Conservation (phyloP, 2,113 vertebrate species). For the Hydrochoerus hydrochaeris region DNA sequence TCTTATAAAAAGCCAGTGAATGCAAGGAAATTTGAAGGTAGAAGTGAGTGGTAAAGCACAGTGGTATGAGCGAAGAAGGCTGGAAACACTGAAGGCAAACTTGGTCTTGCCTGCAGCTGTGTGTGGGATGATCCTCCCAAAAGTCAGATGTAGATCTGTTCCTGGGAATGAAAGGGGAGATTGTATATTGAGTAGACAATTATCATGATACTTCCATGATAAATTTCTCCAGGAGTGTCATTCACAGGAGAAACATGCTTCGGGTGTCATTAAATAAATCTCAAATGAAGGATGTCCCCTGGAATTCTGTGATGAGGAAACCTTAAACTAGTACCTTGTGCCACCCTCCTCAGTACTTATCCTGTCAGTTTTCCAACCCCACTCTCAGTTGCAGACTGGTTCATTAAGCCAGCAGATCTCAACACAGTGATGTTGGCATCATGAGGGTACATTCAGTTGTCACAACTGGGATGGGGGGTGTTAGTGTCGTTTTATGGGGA, state of each 20-base stretch:
- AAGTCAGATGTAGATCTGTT: not conserved
- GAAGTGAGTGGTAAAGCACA: not conserved
- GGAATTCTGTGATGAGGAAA: not conserved
- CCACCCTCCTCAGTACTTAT: not conserved
- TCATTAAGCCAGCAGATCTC: not conserved
- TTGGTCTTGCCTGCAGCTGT: not conserved
- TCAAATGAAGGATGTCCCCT: not conserved
- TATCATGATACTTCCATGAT: not conserved
- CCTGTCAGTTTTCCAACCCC: not conserved
- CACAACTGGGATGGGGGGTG: not conserved
- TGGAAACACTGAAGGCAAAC: not conserved
- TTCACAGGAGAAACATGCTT: not conserved
- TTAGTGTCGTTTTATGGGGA: not conserved
- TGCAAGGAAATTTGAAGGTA: not conserved
- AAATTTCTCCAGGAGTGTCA: not conserved
- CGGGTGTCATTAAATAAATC: not conserved
- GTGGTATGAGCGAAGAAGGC: not conserved
- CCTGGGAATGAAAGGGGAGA: not conserved
- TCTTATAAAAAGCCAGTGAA: not conserved
- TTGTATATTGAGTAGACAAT: not conserved
- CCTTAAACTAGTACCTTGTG: not conserved
- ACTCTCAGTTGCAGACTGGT: not conserved
- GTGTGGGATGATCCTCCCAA: not conserved
- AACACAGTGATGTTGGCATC: not conserved
- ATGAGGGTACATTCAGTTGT: not conserved